phyloP scores from a whole-genome alignment of 2,113 vertebrate genomes.

The Orycteropus afer region DNA sequence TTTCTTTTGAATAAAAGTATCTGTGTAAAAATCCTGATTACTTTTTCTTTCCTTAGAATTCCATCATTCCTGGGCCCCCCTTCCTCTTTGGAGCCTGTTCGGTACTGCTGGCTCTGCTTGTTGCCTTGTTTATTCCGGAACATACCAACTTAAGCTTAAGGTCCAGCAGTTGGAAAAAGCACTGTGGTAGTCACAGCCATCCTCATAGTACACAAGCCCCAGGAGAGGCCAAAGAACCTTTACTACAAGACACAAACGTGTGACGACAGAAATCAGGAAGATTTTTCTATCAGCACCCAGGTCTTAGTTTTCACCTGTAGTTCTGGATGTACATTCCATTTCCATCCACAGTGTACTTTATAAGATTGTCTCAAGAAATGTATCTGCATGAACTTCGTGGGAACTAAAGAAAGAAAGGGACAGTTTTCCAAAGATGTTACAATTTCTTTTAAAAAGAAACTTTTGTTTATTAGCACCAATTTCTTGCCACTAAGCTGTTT shows the following conservation, averaged over 20 bases:
- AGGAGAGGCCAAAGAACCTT: constrained; percentile 92
- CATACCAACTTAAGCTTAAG: constrained; percentile 88
- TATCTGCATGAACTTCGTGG: constrained; percentile 85
- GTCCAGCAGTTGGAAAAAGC: constrained; percentile 91
- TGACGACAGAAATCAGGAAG: constrained; percentile 81
- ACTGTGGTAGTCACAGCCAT: constrained; percentile 89
- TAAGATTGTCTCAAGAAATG: constrained; percentile 81
- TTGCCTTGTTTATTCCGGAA: constrained; percentile 94
- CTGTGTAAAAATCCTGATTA: background rate
- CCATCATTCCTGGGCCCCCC: constrained; percentile 92
- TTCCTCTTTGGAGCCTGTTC: constrained; percentile 93
- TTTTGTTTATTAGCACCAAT: constrained; percentile 80
- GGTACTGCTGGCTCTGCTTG: constrained; percentile 91
- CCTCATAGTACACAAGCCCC: constrained; percentile 90
- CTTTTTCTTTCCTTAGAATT: constrained; percentile 84
- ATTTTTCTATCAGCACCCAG: constrained; percentile 63
- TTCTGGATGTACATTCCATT: constrained; percentile 84
- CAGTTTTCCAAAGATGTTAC: constrained; percentile 88
- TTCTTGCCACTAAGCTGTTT: constrained; percentile 85
- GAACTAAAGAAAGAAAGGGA: constrained; percentile 77
- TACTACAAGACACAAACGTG: constrained; percentile 93
- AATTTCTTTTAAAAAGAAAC: constrained; percentile 81
- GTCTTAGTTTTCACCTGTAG: constrained; percentile 77
- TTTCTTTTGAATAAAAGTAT: background rate
- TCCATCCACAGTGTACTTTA: constrained; percentile 73